phyloP scores from a whole-genome alignment of 2,113 vertebrate species.

The Phainopepla nitens region DNA sequence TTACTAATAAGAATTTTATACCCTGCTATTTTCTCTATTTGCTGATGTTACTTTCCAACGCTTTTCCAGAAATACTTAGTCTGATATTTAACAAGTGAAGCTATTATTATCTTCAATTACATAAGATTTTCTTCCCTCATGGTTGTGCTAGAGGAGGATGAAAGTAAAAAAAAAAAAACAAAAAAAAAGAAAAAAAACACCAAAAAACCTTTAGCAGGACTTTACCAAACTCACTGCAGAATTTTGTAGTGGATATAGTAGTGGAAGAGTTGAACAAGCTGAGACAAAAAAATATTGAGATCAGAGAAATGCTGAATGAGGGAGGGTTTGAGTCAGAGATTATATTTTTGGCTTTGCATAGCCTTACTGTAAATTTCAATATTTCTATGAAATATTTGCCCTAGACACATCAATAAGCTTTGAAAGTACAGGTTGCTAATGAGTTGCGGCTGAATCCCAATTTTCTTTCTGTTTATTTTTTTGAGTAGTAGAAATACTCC shows the following conservation, averaged over 20 bases:
- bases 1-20: conserved; percentile 27
- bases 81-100: conserved; percentile 12
- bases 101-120: conserved; percentile 47
- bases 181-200: too few species aligned
- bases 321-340: not conserved
- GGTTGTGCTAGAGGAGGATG: not conserved
- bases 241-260: not conserved
- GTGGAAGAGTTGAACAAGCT: not conserved
- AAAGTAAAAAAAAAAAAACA: not conserved
- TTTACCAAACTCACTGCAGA: not conserved
- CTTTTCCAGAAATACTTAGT: conserved; percentile 25
- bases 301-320: not conserved
- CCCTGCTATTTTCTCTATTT: conserved; percentile 50
- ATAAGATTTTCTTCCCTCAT: conserved; percentile 6
- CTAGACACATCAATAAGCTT: not conserved
- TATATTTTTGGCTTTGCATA: not conserved
- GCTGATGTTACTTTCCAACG: not conserved
- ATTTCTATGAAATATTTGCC: not conserved
- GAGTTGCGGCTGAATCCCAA: not conserved
- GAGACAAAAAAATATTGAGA: not conserved
- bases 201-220: not conserved
- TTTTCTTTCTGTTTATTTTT: conserved; percentile 8
- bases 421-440: not conserved
- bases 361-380: not conserved
- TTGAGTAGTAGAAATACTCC: not conserved